phyloP scores from a whole-genome alignment of 2,113 vertebrate species.

The Picathartes gymnocephalus region DNA sequence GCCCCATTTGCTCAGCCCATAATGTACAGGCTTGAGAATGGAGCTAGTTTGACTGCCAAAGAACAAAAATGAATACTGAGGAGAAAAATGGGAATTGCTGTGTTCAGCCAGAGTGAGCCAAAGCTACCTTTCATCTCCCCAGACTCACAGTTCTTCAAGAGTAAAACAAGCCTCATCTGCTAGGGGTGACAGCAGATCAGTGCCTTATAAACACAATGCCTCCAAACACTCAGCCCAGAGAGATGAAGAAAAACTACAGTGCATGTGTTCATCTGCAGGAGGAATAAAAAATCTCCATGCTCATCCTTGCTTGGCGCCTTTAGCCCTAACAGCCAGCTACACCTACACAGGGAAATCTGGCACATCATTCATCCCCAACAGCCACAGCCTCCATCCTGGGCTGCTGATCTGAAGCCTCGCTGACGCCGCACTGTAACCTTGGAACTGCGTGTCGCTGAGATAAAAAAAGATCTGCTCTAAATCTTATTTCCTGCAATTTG shows the following conservation, averaged over 20 bases:
- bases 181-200: not conserved
- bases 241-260: slow-evolving; percentile 7
- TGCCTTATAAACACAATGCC: not conserved
- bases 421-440: not conserved
- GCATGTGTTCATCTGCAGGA: not conserved
- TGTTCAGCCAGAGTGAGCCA: not conserved
- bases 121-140: not conserved
- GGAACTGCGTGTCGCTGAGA: accelerated
- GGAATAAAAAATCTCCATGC: not conserved
- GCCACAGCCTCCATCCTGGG: not conserved
- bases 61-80: not conserved
- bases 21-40: not conserved
- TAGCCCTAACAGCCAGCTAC: not conserved
- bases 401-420: not conserved
- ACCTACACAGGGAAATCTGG: not conserved
- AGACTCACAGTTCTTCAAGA: not conserved
- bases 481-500: not conserved
- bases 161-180: not conserved
- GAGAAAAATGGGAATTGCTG: not conserved
- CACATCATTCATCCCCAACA: not conserved
- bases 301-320: not conserved
- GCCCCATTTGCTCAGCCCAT: not conserved
- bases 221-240: not conserved
- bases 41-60: not conserved
- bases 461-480: not conserved